Evolutionary conservation across 2,797 vertebrate genomes (phyloP), one percentile per base, ranked within the genome.

Genomic region (Vireo griseus): DNA sequence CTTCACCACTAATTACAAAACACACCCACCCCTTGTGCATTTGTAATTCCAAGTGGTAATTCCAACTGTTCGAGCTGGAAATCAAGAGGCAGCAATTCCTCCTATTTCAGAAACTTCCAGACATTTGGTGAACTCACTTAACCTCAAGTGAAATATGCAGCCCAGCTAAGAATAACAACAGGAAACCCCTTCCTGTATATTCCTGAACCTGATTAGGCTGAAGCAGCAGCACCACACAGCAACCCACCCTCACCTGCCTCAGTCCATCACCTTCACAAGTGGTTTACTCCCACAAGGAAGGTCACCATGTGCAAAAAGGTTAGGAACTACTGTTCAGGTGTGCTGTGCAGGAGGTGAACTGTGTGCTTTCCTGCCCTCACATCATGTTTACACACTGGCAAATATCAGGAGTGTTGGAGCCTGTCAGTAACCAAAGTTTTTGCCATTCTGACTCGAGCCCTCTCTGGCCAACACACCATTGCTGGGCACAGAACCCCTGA

Each of bases 301-400:
- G 28, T 63, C 59, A 48, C 3, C 10, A 31, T 7, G 12, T 26
- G 18, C 0, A 1, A 28, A 16, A 59, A 75, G 42, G 50, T 5
- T 17, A n/a, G 78, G n/a, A 85, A 33, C n/a, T 24, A 47, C 24
- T 14, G 35, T 16, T 77, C n/a, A 29, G 25, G 31, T 3, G 1
- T 51, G 19, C 48, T 24, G 10, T 14, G 55, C 69, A 78, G 55
- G 65, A 69, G 13, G 8, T 33, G 31, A 91, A 6, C 29, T 8
- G 11, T 22, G 35, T 1, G 0, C 28, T 39, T 48, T 62, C 58
- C 17, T 35, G 50, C 48, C 57, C 37, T 21, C 7, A 42, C 0
- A 0, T 0, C 1, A 29, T 4, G 7, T 17, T 74, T 26, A 54
- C 13, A 20, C 9, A 0, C 1, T 6, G 4, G 51, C n/a, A 90